Conservation (phyloP, 2,888 invertebrate species). For the Melinaea menophilus region DNA sequence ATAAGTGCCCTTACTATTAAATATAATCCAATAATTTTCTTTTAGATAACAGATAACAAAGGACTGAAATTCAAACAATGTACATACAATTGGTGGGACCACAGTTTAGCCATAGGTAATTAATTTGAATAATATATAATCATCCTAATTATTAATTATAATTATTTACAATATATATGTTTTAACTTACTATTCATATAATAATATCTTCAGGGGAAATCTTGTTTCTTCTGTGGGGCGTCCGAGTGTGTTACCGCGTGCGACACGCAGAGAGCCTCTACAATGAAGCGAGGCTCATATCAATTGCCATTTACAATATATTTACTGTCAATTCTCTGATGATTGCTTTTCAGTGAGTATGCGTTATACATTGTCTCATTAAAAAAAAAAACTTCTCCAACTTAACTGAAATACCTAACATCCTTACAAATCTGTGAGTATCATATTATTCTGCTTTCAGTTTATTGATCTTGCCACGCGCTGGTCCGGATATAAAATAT, state of each 20-base stretch:
- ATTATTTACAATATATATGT: too few relatives aligned
- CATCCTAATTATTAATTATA: neutral
- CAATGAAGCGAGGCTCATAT: conserved; percentile 95
- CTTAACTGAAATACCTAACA: too few relatives aligned
- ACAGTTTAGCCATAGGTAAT: conserved; percentile 91
- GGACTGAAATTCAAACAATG: conserved; percentile 93
- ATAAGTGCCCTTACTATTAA: too few relatives aligned
- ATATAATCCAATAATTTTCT: conserved; percentile 25
- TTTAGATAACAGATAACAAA: conserved; percentile 83
- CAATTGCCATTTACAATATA: conserved; percentile 96
- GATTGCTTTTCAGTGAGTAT: conserved; percentile 94
- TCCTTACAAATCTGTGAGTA: neutral
- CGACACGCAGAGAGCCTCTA: conserved; percentile 94
- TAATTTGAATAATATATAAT: neutral
- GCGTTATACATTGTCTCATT: too few relatives aligned
- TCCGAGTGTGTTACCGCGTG: conserved; percentile 90
- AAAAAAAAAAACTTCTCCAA: too few relatives aligned
- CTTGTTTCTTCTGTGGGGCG: conserved; percentile 89
- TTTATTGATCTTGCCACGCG: conserved; percentile 89
- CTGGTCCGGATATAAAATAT: conserved; percentile 95
- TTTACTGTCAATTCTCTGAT: conserved; percentile 94
- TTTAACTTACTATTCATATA: too few relatives aligned
- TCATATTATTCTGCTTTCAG: conserved; percentile 69
- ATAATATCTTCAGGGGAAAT: conserved; percentile 79
- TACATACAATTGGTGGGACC: conserved; percentile 96